Conservation (phyloP, 2,888 invertebrate genomes). For the Euspilapteryx auroguttella region DNA sequence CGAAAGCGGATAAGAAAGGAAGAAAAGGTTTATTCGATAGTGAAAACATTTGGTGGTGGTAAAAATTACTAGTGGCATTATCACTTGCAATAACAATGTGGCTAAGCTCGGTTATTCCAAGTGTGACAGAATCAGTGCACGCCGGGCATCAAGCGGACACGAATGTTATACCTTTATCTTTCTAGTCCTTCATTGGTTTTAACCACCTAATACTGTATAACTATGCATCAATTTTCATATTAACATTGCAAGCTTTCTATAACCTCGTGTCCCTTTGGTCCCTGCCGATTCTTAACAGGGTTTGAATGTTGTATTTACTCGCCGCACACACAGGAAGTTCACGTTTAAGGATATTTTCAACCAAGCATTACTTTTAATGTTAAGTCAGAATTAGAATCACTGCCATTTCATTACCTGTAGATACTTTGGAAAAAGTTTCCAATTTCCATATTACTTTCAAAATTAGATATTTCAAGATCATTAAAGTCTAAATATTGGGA, state of each 20-base stretch:
- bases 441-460: no score
- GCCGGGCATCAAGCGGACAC: conserved; percentile 46
- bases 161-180: conserved; percentile 33
- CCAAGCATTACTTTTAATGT: no score
- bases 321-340: no score
- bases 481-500: conserved; percentile 48
- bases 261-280: conserved; percentile 54
- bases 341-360: no score
- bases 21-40: conserved; percentile 85
- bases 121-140: conserved; percentile 21
- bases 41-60: conserved; percentile 85
- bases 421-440: no score
- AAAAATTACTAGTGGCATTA: conserved; percentile 23
- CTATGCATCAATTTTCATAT: conserved; percentile 30
- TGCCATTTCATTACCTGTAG: no score
- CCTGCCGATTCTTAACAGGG: conserved; percentile 49
- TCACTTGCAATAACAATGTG: conserved; percentile 23
- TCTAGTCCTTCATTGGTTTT: conserved; percentile 15
- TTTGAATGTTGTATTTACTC: conserved; percentile 37
- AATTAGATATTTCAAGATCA: conserved; percentile 28
- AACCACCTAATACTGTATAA: conserved; percentile 28
- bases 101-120: conserved; percentile 19
- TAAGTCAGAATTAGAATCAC: no score
- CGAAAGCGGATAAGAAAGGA: conserved; percentile 65
- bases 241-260: conserved; percentile 38